Conservation (phyloP, 1,140 invertebrate genomes). For the Sitophilus oryzae region DNA sequence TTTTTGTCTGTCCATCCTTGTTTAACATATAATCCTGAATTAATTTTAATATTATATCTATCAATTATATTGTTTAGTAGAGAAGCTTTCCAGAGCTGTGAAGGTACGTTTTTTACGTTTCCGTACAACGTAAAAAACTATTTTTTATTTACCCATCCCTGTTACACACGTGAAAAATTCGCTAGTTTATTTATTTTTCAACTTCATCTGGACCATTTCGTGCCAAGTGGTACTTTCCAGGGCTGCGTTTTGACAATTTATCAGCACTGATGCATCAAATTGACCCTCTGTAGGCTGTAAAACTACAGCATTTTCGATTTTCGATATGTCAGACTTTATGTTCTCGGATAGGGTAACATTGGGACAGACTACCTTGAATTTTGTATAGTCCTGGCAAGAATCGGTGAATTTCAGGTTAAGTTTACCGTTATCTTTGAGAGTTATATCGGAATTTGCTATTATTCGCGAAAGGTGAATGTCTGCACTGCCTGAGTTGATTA, state of each 20-base stretch:
- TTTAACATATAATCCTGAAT: no score
- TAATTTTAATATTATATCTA: no score
- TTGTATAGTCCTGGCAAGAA: conserved; percentile 22
- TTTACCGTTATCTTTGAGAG: conserved; percentile 14
- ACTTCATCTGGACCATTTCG: conserved; percentile 28
- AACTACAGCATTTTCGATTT: conserved; percentile 9
- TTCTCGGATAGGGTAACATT: neutral
- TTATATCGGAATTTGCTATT: conserved; percentile 24
- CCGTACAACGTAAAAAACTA: no score
- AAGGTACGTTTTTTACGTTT: no score
- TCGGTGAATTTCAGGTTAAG: conserved; percentile 29
- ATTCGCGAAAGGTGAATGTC: conserved; percentile 32
- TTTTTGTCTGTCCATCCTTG: no score
- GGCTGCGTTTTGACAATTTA: conserved; percentile 22
- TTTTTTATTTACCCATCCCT: no score
- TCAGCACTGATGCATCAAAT: conserved; percentile 6
- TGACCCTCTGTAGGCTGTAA: conserved; percentile 13
- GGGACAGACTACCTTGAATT: conserved; percentile 22
- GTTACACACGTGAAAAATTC: no score
- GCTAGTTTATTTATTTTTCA: conserved; percentile 27
- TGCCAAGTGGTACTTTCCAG: conserved; percentile 26
- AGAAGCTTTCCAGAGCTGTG: no score
- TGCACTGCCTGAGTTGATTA: conserved; percentile 25
- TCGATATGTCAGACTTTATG: conserved; percentile 14
- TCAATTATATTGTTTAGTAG: no score